phyloP scores from a whole-genome alignment of 2,888 invertebrate genomes.

The Strigamia transsilvanica region DNA sequence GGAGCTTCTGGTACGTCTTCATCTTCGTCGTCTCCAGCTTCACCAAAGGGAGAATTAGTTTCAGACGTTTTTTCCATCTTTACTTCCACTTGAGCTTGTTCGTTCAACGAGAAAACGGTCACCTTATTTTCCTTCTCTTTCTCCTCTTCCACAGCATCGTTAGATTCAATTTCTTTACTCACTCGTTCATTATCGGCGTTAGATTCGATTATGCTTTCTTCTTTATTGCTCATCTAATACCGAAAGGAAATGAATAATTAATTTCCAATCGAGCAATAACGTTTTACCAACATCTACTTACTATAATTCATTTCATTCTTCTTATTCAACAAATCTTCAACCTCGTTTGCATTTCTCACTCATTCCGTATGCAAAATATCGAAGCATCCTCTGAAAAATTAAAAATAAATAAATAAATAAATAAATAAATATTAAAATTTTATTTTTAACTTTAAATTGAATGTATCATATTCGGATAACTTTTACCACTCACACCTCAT shows the following conservation, averaged over 20 bases:
- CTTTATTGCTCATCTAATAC: constrained; percentile 32
- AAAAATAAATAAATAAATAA: not conserved
- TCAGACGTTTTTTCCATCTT: constrained; percentile 13
- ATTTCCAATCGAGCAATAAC: not conserved
- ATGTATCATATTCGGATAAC: not conserved
- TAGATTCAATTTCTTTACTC: not conserved
- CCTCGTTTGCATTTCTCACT: not conserved
- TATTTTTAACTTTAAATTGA: not conserved
- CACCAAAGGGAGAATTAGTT: not conserved
- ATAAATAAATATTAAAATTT: not conserved
- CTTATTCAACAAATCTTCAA: not conserved
- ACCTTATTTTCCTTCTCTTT: constrained; percentile 24
- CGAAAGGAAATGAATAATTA: constrained; percentile 14
- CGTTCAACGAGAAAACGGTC: constrained; percentile 6
- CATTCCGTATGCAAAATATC: not conserved
- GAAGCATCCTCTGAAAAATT: not conserved
- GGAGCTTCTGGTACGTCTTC: constrained; percentile 19
- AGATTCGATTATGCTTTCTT: constrained; percentile 3
- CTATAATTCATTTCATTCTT: constrained; percentile 30
- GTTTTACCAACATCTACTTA: not conserved
- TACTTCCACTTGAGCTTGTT: constrained; percentile 7
- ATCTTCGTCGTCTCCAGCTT: not conserved
- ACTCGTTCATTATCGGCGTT: not conserved
- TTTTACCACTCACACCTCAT: not conserved
- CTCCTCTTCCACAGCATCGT: constrained; percentile 25